Evolutionary conservation across 1,140 invertebrate genomes (phyloP).

Genomic region (Panulirus ornatus): DNA sequence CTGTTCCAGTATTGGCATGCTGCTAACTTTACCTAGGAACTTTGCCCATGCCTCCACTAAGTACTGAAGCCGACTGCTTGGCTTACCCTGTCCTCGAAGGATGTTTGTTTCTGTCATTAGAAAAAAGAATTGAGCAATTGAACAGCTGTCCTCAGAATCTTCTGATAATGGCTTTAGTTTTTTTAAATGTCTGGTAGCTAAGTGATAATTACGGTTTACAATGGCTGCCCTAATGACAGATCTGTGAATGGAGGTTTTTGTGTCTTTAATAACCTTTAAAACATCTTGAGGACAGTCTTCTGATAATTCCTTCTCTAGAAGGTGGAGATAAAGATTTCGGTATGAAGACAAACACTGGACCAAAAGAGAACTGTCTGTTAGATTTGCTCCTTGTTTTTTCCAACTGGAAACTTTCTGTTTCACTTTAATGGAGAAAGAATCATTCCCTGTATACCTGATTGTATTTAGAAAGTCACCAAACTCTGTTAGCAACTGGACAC

Average conservation of each 20-base stretch:
- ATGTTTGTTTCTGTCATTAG: slow-evolving; percentile 61
- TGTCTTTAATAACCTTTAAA: slow-evolving; percentile 42
- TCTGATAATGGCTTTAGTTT: slow-evolving; percentile 59
- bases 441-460: slow-evolving; percentile 23
- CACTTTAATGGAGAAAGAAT: slow-evolving; percentile 24
- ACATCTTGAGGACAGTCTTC: slow-evolving; percentile 17
- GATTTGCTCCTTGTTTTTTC: slow-evolving; percentile 41
- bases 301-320: slow-evolving; percentile 46
- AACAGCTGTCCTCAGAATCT: slow-evolving; percentile 28
- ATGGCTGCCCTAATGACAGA: slow-evolving; percentile 67
- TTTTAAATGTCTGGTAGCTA: slow-evolving; percentile 65
- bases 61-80: slow-evolving; percentile 40
- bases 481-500: slow-evolving; percentile 62
- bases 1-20: slow-evolving; percentile 15
- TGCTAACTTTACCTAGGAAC: slow-evolving; percentile 66
- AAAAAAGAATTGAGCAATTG: slow-evolving; percentile 62
- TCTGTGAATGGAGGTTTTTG: slow-evolving; percentile 58
- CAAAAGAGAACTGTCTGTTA: slow-evolving; percentile 37
- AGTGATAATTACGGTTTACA: slow-evolving; percentile 59
- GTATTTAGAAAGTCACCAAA: slow-evolving; percentile 57
- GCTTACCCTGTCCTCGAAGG: slow-evolving; percentile 48
- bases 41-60: slow-evolving; percentile 70
- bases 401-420: slow-evolving; percentile 46
- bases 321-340: slow-evolving; percentile 68
- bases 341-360: slow-evolving; percentile 67